phyloP scores from a whole-genome alignment of 2,888 invertebrate genomes.

The Xestia xanthographa region DNA sequence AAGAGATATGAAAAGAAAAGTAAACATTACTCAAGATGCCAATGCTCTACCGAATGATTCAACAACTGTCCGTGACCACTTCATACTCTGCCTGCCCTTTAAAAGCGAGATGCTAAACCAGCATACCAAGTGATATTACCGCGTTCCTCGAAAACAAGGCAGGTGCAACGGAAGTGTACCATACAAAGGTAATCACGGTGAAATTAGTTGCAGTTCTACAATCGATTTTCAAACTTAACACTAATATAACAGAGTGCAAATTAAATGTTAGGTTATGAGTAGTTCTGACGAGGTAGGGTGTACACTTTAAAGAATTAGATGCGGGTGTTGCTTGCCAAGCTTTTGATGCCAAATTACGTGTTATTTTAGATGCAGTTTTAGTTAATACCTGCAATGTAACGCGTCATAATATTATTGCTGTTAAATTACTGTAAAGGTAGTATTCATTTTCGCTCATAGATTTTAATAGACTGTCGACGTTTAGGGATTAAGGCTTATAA shows the following conservation, averaged over 20 bases:
- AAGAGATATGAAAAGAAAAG: not conserved
- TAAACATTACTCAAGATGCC: not conserved
- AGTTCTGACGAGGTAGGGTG: constrained; percentile 32
- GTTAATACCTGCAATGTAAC: constrained; percentile 19
- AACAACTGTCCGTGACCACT: constrained; percentile 19
- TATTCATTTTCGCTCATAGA: not conserved
- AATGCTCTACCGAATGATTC: not conserved
- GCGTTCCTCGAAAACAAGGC: constrained; percentile 44
- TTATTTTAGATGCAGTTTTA: constrained; percentile 44
- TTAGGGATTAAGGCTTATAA: not conserved
- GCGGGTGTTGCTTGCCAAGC: constrained; percentile 48
- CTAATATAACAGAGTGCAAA: constrained; percentile 3
- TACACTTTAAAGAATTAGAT: constrained; percentile 35
- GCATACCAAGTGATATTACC: constrained; percentile 28
- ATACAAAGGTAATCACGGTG: constrained; percentile 48
- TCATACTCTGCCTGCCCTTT: constrained; percentile 15
- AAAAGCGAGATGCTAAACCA: constrained; percentile 23
- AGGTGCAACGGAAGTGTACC: constrained; percentile 59
- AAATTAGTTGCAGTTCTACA: constrained; percentile 49
- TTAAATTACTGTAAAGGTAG: not conserved
- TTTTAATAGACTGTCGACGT: not conserved
- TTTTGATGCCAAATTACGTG: constrained; percentile 51
- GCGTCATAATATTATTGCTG: constrained; percentile 8
- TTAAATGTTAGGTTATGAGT: constrained; percentile 11
- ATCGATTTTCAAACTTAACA: constrained; percentile 16